Conservation (phyloP, 2,113 vertebrate species). For the Phylloscopus trochiloides region DNA sequence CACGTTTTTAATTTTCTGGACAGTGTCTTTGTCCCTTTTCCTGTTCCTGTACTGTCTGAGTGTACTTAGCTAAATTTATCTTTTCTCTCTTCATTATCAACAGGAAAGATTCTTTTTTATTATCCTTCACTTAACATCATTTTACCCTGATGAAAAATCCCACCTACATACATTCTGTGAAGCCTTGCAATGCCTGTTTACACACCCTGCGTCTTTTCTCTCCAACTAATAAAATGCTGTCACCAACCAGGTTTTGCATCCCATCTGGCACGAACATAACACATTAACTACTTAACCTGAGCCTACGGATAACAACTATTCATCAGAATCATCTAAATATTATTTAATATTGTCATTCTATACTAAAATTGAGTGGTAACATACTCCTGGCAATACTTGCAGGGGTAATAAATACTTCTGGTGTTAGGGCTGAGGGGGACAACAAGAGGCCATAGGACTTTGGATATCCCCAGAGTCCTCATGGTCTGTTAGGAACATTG, state of each 20-base stretch:
- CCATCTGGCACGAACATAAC: constrained; percentile 28
- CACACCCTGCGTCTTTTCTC: background rate
- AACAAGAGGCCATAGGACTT: background rate
- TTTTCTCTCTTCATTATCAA: background rate
- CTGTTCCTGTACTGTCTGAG: background rate
- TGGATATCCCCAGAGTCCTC: background rate
- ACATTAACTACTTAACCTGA: background rate
- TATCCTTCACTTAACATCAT: constrained; percentile 10
- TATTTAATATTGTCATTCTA: background rate
- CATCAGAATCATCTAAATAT: background rate
- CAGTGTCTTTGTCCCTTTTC: background rate
- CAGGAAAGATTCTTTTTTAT: background rate
- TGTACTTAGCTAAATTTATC: background rate
- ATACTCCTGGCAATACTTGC: background rate
- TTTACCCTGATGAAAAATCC: constrained; percentile 3
- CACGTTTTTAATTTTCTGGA: background rate
- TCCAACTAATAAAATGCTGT: background rate
- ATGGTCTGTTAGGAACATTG: background rate
- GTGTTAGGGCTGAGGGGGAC: background rate
- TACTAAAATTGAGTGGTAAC: background rate
- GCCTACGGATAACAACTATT: background rate
- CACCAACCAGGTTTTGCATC: background rate
- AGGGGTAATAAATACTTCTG: background rate
- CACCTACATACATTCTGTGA: constrained; percentile 59
- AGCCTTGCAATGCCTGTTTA: constrained; percentile 8